Conservation (phyloP, 2,797 vertebrate species). For the Rhynchonycteris naso region DNA sequence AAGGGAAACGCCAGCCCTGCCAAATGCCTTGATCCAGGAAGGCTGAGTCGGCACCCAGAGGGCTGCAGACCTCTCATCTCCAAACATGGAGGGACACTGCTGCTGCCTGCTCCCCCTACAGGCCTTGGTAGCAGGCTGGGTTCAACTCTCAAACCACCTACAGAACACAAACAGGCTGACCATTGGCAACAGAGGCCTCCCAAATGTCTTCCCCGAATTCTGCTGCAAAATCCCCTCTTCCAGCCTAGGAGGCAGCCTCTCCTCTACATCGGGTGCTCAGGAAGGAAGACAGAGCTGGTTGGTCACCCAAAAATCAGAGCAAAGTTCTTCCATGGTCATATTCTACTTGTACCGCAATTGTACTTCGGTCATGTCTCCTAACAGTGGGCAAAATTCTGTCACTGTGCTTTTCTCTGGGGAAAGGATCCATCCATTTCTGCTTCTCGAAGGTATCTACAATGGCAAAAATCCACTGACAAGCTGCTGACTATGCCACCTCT, state of each 20-base stretch:
- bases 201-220: neutral
- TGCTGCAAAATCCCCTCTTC: neutral
- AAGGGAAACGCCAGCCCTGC: neutral
- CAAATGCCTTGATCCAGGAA: neutral
- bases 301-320: neutral
- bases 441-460: slow-evolving; percentile 11
- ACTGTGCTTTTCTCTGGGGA: neutral
- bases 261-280: neutral
- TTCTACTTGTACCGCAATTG: neutral
- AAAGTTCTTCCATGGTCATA: neutral
- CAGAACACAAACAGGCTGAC: neutral
- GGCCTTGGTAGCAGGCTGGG: neutral
- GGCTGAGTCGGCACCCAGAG: neutral
- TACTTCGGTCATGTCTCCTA: neutral
- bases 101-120: neutral
- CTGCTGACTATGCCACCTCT: neutral
- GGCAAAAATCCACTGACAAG: neutral
- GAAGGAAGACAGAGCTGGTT: neutral
- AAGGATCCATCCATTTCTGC: neutral
- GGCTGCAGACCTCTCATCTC: neutral
- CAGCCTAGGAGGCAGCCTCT: neutral
- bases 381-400: neutral
- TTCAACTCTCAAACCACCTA: neutral
- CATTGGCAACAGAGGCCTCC: neutral
- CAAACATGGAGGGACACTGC: neutral